Conservation (phyloP, 2,113 vertebrate species). For the Syngnathoides biaculeatus region DNA sequence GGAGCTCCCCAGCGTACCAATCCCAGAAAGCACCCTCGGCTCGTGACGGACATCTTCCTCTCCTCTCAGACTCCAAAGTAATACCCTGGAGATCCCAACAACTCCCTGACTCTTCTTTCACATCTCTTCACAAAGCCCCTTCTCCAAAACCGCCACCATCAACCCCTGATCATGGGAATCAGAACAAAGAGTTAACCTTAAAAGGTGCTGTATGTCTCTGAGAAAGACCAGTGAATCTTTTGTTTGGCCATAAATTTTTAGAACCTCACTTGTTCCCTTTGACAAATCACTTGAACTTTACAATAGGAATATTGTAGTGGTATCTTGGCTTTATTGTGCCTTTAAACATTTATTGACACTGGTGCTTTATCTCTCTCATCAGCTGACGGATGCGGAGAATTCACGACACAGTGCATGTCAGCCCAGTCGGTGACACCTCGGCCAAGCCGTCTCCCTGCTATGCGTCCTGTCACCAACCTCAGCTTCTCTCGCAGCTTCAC, state of each 20-base stretch:
- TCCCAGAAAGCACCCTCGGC: conserved; percentile 31
- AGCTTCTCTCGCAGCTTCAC: conserved; percentile 79
- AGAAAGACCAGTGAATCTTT: too few relatives aligned
- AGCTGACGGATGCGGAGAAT: conserved; percentile 32
- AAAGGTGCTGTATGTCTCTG: too few relatives aligned
- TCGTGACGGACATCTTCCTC: conserved; percentile 26
- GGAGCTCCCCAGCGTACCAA: conserved; percentile 21
- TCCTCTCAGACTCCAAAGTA: conserved; percentile 53
- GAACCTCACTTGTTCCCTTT: not conserved
- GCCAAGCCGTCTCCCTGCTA: conserved; percentile 62
- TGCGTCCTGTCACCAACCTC: conserved; percentile 71
- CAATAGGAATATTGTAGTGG: not conserved
- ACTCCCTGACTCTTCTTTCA: conserved; percentile 70
- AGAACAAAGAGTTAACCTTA: conserved; percentile 17
- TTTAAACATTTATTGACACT: not conserved
- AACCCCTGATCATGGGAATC: conserved; percentile 18
- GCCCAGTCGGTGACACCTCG: conserved; percentile 37
- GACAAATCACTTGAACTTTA: too few relatives aligned
- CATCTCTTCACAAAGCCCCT: conserved; percentile 29
- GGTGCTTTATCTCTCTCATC: conserved; percentile 7
- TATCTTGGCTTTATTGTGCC: not conserved
- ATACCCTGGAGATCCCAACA: conserved; percentile 71
- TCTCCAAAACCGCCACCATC: conserved; percentile 22
- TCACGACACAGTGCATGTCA: conserved; percentile 21
- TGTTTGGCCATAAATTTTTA: not conserved